phyloP scores from a whole-genome alignment of 2,888 invertebrate species.

The Stenurella melanura region DNA sequence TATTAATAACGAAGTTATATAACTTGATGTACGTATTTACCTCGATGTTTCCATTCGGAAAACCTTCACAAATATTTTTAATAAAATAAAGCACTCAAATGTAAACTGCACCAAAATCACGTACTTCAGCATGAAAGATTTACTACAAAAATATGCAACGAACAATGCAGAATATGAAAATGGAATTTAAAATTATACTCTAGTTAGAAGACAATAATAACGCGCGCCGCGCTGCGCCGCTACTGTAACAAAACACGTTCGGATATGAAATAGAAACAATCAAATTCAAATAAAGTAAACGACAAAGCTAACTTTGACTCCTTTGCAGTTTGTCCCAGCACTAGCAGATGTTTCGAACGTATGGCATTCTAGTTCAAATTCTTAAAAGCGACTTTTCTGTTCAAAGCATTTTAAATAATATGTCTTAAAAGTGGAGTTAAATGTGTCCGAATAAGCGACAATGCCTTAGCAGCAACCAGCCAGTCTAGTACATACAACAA shows the following conservation, averaged over 20 bases:
- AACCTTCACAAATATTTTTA: not conserved
- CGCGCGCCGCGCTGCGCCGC: not conserved
- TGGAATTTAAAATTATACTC: not conserved
- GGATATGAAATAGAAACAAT: not conserved
- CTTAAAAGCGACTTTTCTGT: not conserved
- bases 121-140: not conserved
- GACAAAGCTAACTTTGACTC: not conserved
- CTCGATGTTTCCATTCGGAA: not conserved
- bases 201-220: not conserved
- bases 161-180: constrained; percentile 6
- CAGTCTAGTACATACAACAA: too few relatives aligned
- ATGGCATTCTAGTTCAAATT: not conserved
- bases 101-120: not conserved
- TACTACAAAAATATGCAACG: not conserved
- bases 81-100: constrained; percentile 1
- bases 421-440: too few relatives aligned
- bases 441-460: too few relatives aligned
- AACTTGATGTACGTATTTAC: not conserved
- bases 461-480: too few relatives aligned
- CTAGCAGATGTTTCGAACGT: not conserved
- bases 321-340: not conserved
- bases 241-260: not conserved
- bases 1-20: not conserved
- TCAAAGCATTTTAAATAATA: too few relatives aligned
- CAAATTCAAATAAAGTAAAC: not conserved